A percentile compares a stretch with the other conserved stretches of the same genome.
These are phyloP conservation scores for Leptodactylus fuscus DNA, from an alignment of 2,113 vertebrate species.

Conservation along the genomic window DNA sequence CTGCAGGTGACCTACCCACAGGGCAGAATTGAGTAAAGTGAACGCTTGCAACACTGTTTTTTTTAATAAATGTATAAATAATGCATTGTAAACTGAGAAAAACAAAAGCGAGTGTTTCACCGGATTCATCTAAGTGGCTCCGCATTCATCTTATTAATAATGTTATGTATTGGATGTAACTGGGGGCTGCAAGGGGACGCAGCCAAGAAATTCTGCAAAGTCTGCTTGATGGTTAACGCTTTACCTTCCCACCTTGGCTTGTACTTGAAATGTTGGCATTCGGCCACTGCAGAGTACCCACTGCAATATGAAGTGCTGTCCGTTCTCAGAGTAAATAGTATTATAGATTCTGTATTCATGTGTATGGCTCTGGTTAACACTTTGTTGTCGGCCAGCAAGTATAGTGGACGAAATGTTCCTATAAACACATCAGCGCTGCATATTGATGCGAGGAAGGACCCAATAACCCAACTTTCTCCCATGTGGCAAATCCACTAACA, in stretches of 20 bases:
- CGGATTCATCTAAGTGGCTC: not conserved
- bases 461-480: not conserved
- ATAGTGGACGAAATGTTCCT: not conserved
- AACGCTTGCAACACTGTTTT: constrained; percentile 28
- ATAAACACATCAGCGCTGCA: not conserved
- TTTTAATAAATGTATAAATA: constrained; percentile 47
- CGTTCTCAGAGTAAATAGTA: not conserved
- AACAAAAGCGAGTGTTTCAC: not conserved
- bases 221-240: constrained; percentile 2
- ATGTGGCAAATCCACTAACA: not conserved
- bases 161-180: constrained; percentile 25
- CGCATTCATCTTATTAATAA: constrained; percentile 36
- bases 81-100: constrained; percentile 34
- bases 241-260: constrained; percentile 8
- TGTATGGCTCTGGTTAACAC: too few species aligned
- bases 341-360: too few species aligned
- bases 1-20: constrained; percentile 48
- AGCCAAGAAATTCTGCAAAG: constrained; percentile 22
- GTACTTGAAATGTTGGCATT: not conserved
- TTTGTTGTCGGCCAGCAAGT: too few species aligned
- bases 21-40: constrained; percentile 28
- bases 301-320: not conserved
- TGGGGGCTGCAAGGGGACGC: not conserved
- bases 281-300: not conserved
- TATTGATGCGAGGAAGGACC: too few species aligned